These are phyloP conservation scores for Sorex fumeus DNA, from an alignment of 2,113 vertebrate species.

Conservation along the genomic window DNA sequence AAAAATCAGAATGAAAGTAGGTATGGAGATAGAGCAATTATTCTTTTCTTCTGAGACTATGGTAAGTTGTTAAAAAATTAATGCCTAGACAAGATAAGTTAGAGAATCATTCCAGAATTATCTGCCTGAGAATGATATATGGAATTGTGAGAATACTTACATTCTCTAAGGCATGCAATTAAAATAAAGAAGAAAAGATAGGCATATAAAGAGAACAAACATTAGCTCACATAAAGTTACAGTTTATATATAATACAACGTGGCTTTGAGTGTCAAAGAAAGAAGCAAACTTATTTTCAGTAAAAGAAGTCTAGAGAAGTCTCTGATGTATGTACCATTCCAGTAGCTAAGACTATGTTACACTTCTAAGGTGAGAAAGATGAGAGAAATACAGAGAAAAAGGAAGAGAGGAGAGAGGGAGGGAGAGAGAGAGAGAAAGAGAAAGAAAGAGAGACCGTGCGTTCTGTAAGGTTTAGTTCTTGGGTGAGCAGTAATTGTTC, in stretches of 20 bases:
- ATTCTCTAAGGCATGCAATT: not conserved
- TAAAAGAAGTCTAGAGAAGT: conserved; percentile 11
- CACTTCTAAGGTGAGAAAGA: not conserved
- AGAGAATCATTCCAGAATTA: not conserved
- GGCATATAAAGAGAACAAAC: not conserved
- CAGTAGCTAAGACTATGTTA: not conserved
- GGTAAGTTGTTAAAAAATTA: not conserved
- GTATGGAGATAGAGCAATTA: conserved; percentile 19
- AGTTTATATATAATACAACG: conserved; percentile 22
- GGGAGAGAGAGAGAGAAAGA: not conserved
- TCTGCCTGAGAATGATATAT: not conserved
- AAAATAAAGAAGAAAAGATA: conserved; percentile 10
- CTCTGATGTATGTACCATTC: not conserved
- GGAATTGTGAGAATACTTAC: not conserved
- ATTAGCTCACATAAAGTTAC: not conserved
- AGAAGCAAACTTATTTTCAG: not conserved
- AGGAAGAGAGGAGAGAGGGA: not conserved
- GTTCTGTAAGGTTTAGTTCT: conserved; percentile 4
- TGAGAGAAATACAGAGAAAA: too few relatives aligned
- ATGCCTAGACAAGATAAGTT: conserved; percentile 20
- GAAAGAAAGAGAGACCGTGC: not conserved
- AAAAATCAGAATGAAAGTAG: conserved; percentile 8
- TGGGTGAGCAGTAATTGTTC: conserved; percentile 38
- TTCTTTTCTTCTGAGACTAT: conserved; percentile 17
- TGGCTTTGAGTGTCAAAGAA: conserved; percentile 31